Conservation (phyloP, 1,140 invertebrate genomes). For the Drosophila serrata region DNA sequence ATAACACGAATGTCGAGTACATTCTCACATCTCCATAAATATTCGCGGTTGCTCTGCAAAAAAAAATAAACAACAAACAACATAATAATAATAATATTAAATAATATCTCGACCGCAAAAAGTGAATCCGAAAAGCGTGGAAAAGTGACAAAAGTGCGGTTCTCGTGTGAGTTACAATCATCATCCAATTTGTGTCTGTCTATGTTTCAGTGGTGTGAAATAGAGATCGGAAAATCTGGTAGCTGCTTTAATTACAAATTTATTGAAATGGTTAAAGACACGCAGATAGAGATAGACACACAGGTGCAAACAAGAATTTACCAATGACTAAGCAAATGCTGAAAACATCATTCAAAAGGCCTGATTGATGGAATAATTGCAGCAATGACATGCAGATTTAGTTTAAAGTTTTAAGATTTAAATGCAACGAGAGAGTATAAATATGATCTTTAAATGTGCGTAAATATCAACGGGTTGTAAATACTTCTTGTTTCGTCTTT, state of each 20-base stretch:
- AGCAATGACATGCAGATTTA: slow-evolving; percentile 42
- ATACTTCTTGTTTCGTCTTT: slow-evolving; percentile 1
- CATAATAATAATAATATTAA: slow-evolving; percentile 41
- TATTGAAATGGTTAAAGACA: slow-evolving; percentile 67
- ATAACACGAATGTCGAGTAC: slow-evolving; percentile 63
- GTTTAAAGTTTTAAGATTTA: slow-evolving; percentile 7
- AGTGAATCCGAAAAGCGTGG: slow-evolving; percentile 66
- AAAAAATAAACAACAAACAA: neutral
- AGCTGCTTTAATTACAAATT: slow-evolving; percentile 75
- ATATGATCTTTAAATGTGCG: neutral
- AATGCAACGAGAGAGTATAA: neutral
- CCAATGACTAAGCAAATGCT: slow-evolving; percentile 31
- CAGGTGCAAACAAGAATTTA: slow-evolving; percentile 26
- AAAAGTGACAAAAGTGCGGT: slow-evolving; percentile 74
- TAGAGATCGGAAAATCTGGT: slow-evolving; percentile 48
- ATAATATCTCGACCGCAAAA: slow-evolving; percentile 57
- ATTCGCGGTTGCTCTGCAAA: slow-evolving; percentile 40
- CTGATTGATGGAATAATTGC: slow-evolving; percentile 54
- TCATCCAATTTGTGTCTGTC: slow-evolving; percentile 23
- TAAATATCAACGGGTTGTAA: slow-evolving; percentile 26
- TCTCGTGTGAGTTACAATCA: slow-evolving; percentile 74
- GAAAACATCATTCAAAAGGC: slow-evolving; percentile 8
- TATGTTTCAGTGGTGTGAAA: slow-evolving; percentile 35
- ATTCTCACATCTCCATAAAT: slow-evolving; percentile 32
- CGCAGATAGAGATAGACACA: neutral